Percentiles rank a stretch among this genome's conserved stretches.
Evolutionary conservation across 1,140 invertebrate species (phyloP).

Genomic region (Prorops nasuta): DNA sequence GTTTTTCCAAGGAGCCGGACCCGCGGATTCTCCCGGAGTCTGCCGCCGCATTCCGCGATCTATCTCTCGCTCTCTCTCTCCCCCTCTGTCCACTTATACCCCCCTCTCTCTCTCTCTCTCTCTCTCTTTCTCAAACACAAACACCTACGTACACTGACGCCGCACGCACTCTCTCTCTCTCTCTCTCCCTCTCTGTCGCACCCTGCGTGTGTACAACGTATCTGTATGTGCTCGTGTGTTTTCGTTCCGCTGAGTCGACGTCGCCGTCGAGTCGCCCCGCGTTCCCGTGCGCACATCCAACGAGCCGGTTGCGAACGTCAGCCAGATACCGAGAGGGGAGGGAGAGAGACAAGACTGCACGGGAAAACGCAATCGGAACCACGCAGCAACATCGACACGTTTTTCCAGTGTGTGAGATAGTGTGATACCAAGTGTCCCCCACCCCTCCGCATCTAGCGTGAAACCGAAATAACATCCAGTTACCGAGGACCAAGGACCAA

Average conservation of each 20-base stretch:
- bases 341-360: neutral
- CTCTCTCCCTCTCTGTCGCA: no score
- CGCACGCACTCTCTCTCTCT: no score
- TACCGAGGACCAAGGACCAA: no score
- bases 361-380: neutral
- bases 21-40: conserved; percentile 7
- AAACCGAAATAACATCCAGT: no score
- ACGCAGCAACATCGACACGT: neutral
- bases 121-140: neutral
- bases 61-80: no score
- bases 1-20: no score
- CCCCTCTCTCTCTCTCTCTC: neutral
- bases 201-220: no score
- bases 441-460: no score
- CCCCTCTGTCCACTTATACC: neutral
- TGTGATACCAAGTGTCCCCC: no score
- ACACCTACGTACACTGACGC: no score
- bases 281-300: conserved; percentile 9
- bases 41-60: no score
- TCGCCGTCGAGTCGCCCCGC: conserved; percentile 2
- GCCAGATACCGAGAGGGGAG: neutral
- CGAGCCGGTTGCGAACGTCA: conserved; percentile 20
- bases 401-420: no score
- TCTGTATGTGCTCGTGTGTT: neutral
- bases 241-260: neutral